These are phyloP conservation scores for human (Homo sapiens) DNA, from an alignment of 2,113 vertebrate genomes.

Conservation along the genomic window DNA sequence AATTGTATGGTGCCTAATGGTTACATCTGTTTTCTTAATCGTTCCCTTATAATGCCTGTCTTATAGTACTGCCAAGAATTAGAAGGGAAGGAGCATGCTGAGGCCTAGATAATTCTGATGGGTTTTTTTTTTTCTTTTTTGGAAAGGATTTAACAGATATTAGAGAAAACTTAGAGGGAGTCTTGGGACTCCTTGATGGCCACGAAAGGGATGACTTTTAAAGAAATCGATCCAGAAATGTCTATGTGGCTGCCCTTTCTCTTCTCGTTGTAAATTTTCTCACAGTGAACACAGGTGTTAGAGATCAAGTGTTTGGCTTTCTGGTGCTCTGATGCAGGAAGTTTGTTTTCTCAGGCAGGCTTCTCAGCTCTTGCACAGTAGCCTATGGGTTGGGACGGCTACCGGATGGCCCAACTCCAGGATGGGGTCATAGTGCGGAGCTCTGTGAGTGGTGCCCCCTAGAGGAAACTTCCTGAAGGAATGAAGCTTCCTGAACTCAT, in stretches of 20 bases:
- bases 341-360: background rate
- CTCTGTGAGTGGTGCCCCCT: no score
- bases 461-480: background rate
- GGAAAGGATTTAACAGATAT: background rate
- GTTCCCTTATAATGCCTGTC: rapidly evolving
- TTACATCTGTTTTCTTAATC: background rate
- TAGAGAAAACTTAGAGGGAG: background rate
- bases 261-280: background rate
- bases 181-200: background rate
- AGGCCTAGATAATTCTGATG: background rate
- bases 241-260: background rate
- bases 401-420: background rate
- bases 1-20: background rate
- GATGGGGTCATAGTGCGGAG: rapidly evolving
- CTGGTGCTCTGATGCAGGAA: background rate
- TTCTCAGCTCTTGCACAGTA: background rate
- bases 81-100: background rate
- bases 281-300: background rate
- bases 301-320: background rate
- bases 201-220: slow-evolving; percentile 7
- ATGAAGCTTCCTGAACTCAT: background rate
- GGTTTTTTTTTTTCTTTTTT: background rate
- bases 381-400: background rate
- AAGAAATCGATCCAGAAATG: background rate
- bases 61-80: background rate